Conservation (phyloP, 2,113 vertebrate species). For the Bos javanicus region DNA sequence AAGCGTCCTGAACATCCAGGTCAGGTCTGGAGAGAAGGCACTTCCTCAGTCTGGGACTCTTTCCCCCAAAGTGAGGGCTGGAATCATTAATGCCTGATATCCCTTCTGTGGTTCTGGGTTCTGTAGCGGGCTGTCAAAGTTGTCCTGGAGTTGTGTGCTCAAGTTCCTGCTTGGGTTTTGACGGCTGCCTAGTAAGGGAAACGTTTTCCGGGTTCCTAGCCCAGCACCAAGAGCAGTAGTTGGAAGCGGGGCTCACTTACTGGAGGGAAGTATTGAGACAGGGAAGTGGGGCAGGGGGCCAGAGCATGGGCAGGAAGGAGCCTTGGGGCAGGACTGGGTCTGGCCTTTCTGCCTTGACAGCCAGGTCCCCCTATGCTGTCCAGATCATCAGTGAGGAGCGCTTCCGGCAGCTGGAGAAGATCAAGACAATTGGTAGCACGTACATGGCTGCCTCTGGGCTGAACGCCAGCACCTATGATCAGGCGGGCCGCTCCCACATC, state of each 20-base stretch:
- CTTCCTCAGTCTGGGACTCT: neutral
- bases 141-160: neutral
- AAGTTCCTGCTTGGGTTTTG: neutral
- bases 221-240: neutral
- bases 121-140: neutral
- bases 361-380: neutral
- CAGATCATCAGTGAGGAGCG: conserved; percentile 95
- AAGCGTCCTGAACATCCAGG: neutral
- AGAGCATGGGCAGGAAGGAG: neutral
- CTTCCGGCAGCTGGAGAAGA: conserved; percentile 95
- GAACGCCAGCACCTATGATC: conserved; percentile 94
- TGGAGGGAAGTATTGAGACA: neutral
- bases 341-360: neutral
- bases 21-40: neutral
- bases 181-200: neutral
- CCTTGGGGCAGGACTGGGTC: neutral
- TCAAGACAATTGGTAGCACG: conserved; percentile 96
- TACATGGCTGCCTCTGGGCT: conserved; percentile 97
- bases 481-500: conserved; percentile 89
- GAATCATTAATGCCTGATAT: neutral
- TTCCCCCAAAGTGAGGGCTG: neutral
- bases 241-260: neutral
- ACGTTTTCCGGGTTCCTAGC: neutral
- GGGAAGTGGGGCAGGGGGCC: neutral
- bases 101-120: neutral